Conservation (phyloP, 2,797 vertebrate genomes). For the Darevskia nairensis region DNA sequence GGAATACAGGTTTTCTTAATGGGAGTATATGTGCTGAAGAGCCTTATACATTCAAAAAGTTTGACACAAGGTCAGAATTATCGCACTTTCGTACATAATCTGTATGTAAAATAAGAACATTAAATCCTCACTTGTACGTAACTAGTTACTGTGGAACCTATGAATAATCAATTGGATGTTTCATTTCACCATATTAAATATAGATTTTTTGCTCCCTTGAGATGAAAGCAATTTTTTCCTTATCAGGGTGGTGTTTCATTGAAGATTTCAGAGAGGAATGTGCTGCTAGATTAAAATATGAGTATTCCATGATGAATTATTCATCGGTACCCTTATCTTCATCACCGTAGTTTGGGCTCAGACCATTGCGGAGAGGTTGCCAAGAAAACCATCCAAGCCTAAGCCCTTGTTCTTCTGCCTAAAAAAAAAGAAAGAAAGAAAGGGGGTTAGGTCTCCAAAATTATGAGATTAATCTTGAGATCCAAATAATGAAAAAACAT, state of each 20-base stretch:
- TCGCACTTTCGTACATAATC: slow-evolving; percentile 5
- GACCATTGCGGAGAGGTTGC: background rate
- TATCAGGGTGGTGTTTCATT: slow-evolving; percentile 19
- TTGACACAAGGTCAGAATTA: background rate
- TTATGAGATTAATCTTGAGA: background rate
- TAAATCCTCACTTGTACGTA: slow-evolving; percentile 30
- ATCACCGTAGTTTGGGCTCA: background rate
- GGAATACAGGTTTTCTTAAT: background rate
- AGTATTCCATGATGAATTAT: slow-evolving; percentile 11
- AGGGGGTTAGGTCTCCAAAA: background rate
- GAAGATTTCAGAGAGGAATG: slow-evolving; percentile 6
- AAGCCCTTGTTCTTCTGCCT: background rate
- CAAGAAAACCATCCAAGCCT: background rate
- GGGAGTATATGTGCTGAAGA: background rate
- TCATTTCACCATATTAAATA: slow-evolving; percentile 33
- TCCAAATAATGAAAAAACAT: background rate
- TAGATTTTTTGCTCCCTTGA: background rate
- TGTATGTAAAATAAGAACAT: slow-evolving; percentile 17
- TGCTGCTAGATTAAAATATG: slow-evolving; percentile 21
- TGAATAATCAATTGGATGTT: slow-evolving; percentile 32
- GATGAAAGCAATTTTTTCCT: slow-evolving; percentile 28
- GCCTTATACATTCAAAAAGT: background rate
- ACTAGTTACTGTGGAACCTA: slow-evolving; percentile 7
- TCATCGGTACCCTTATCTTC: slow-evolving; percentile 9
- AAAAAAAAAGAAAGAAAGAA: background rate